phyloP scores from a whole-genome alignment of 2,113 vertebrate species.

The Ciconia boyciana region DNA sequence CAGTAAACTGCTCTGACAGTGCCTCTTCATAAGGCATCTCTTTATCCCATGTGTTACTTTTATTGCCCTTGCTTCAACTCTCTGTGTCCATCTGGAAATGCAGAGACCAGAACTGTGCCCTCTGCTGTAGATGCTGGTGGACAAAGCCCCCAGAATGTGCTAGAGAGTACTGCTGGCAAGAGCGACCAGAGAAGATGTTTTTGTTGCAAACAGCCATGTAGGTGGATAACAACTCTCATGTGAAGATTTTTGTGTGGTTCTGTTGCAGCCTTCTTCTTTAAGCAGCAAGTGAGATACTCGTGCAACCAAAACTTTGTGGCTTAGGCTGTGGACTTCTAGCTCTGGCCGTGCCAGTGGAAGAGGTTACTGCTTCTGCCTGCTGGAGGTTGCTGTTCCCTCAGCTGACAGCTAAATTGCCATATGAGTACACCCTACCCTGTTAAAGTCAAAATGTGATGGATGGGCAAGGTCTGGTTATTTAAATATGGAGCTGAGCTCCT shows the following conservation, averaged over 20 bases:
- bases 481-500: neutral
- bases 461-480: neutral
- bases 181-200: neutral
- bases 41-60: neutral
- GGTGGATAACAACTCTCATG: neutral
- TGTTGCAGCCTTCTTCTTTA: neutral
- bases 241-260: neutral
- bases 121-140: rapidly evolving
- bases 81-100: neutral
- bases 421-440: neutral
- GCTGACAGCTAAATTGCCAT: neutral
- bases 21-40: neutral
- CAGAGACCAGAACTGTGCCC: neutral
- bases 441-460: neutral
- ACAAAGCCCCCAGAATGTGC: neutral
- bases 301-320: neutral
- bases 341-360: neutral
- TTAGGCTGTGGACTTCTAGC: neutral
- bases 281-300: neutral
- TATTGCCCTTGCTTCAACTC: neutral
- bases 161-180: neutral
- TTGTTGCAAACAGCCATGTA: neutral
- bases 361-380: neutral
- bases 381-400: neutral
- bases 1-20: neutral